Conservation (phyloP, 2,113 vertebrate species). For the Corythornis madagascariensis region DNA sequence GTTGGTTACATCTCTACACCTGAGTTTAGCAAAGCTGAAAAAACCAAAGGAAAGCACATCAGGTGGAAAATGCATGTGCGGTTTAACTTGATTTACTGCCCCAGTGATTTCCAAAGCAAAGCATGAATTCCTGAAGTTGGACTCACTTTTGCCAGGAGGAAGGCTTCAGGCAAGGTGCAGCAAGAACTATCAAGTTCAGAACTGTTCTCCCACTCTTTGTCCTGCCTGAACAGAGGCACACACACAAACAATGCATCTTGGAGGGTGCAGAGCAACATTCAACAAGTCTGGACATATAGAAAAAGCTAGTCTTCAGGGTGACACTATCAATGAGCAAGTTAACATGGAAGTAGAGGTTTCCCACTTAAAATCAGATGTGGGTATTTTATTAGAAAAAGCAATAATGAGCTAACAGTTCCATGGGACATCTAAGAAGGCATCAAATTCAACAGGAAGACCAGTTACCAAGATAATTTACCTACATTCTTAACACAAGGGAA, state of each 20-base stretch:
- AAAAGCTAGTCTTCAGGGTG: neutral
- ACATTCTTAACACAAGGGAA: neutral
- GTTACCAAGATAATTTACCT: neutral
- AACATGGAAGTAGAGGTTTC: neutral
- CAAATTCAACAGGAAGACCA: neutral
- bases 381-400: neutral
- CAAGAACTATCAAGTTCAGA: slow-evolving; percentile 14
- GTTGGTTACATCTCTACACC: neutral
- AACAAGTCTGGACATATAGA: neutral
- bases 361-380: neutral
- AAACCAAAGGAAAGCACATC: neutral
- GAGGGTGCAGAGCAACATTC: neutral
- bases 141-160: neutral
- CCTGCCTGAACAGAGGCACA: neutral
- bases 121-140: neutral
- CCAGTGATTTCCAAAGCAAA: slow-evolving; percentile 5
- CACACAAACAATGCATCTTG: neutral
- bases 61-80: neutral
- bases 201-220: neutral
- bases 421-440: neutral
- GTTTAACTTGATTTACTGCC: neutral
- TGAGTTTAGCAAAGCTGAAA: neutral
- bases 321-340: neutral
- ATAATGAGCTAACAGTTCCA: neutral
- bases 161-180: neutral